Evolutionary conservation across 2,888 invertebrate species (phyloP).

Genomic region (Stictocephala bisonia): DNA sequence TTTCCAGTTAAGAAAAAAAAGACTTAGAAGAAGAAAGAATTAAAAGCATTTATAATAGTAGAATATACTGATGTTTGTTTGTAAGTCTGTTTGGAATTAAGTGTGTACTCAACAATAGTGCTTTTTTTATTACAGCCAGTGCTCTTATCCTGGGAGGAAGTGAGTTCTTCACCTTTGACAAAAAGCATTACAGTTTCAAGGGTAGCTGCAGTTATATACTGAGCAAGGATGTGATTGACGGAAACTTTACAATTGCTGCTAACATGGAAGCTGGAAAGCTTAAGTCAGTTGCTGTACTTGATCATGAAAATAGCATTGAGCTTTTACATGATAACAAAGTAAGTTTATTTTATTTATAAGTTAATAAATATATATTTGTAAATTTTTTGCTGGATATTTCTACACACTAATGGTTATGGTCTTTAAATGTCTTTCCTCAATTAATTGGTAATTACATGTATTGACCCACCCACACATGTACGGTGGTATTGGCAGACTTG

Average conservation of each 20-base stretch:
- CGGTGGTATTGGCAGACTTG: no score
- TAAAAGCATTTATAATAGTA: no score
- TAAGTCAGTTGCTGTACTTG: slow-evolving; percentile 75
- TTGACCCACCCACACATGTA: no score
- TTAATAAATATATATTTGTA: background rate
- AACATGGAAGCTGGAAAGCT: slow-evolving; percentile 78
- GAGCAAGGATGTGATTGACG: slow-evolving; percentile 84
- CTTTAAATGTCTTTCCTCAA: no score
- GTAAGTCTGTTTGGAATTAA: no score
- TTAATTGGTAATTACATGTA: no score
- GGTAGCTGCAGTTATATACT: slow-evolving; percentile 88
- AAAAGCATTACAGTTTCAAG: slow-evolving; percentile 78
- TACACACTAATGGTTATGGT: no score
- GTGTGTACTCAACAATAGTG: no score
- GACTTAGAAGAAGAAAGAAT: no score
- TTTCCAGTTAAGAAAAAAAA: no score
- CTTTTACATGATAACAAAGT: slow-evolving; percentile 68
- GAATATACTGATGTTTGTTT: no score
- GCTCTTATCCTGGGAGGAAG: slow-evolving; percentile 82
- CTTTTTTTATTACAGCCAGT: slow-evolving; percentile 72
- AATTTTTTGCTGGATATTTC: background rate
- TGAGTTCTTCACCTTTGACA: slow-evolving; percentile 91
- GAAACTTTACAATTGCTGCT: slow-evolving; percentile 85
- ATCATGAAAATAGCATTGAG: slow-evolving; percentile 74
- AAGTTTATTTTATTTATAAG: background rate